Conservation (phyloP, 2,888 invertebrate genomes). For the Noctua pronuba region DNA sequence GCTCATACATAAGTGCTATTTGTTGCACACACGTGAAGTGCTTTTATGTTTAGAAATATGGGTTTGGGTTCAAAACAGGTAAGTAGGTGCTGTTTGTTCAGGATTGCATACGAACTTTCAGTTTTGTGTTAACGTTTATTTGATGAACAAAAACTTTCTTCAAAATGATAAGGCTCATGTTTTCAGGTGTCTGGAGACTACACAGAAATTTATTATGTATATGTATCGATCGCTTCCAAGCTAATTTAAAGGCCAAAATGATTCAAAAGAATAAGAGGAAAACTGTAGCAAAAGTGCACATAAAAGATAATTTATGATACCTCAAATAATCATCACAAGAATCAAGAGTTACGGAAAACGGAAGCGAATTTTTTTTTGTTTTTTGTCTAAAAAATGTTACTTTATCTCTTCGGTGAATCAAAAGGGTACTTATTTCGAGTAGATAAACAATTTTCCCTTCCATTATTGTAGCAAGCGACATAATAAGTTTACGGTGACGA, state of each 20-base stretch:
- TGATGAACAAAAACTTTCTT: background rate
- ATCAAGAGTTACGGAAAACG: constrained; percentile 17
- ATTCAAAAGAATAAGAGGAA: background rate
- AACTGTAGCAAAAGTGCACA: background rate
- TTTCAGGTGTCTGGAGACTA: background rate
- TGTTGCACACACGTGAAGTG: background rate
- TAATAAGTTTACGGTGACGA: constrained; percentile 63
- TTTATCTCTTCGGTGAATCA: constrained; percentile 45
- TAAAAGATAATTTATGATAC: constrained; percentile 9
- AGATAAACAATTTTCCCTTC: constrained; percentile 56
- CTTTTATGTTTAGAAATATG: background rate
- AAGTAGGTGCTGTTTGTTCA: background rate
- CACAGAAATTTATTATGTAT: background rate
- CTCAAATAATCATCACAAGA: background rate
- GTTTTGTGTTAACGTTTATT: background rate
- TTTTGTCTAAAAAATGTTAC: constrained; percentile 35
- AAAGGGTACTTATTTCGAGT: constrained; percentile 52
- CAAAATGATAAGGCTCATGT: background rate
- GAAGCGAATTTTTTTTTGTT: constrained; percentile 12
- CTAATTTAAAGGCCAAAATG: background rate
- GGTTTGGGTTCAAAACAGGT: background rate
- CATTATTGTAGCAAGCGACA: constrained; percentile 57
- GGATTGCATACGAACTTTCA: background rate
- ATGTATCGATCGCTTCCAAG: background rate
- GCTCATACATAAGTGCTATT: background rate